These are phyloP conservation scores for Chaetodon auriga DNA, from an alignment of 2,113 vertebrate genomes.

Conservation along the genomic window DNA sequence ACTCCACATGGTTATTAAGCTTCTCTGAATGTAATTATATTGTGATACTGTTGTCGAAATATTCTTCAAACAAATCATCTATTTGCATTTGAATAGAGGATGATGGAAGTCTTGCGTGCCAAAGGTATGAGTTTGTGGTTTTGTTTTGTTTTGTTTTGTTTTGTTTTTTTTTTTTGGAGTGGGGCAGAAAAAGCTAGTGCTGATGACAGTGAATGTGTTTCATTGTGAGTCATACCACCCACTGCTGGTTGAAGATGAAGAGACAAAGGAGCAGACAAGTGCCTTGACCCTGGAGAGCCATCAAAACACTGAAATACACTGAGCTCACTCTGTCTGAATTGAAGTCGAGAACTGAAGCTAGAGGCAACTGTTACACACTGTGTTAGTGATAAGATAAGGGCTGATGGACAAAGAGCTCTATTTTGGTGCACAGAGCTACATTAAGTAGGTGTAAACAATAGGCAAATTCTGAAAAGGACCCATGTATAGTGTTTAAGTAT, in stretches of 20 bases:
- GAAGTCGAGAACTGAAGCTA: conserved; percentile 48
- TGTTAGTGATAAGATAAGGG: conserved; percentile 30
- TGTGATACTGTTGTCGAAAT: conserved; percentile 7
- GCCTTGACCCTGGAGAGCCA: conserved; percentile 62
- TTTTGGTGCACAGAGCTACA: conserved; percentile 18
- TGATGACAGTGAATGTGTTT: conserved; percentile 52
- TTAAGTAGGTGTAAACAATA: conserved; percentile 9
- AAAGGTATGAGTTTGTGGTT: conserved; percentile 15
- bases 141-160: background rate
- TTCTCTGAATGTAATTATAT: conserved; percentile 18
- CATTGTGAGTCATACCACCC: conserved; percentile 65
- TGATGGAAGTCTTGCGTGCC: background rate
- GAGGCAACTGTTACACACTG: conserved; percentile 31
- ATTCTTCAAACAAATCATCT: conserved; percentile 25
- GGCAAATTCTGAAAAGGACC: background rate
- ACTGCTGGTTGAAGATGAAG: conserved; percentile 52
- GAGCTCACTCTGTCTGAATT: conserved; percentile 42
- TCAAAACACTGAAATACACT: conserved; percentile 54
- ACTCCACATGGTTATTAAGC: conserved; percentile 18
- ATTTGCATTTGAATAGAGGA: conserved; percentile 49
- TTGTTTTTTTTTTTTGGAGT: background rate
- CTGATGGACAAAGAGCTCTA: conserved; percentile 29
- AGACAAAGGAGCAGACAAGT: conserved; percentile 66
- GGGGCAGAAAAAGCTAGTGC: conserved; percentile 14
- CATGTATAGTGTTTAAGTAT: background rate